Conservation (phyloP, 2,797 vertebrate genomes). For the Myiothlypis coronata region DNA sequence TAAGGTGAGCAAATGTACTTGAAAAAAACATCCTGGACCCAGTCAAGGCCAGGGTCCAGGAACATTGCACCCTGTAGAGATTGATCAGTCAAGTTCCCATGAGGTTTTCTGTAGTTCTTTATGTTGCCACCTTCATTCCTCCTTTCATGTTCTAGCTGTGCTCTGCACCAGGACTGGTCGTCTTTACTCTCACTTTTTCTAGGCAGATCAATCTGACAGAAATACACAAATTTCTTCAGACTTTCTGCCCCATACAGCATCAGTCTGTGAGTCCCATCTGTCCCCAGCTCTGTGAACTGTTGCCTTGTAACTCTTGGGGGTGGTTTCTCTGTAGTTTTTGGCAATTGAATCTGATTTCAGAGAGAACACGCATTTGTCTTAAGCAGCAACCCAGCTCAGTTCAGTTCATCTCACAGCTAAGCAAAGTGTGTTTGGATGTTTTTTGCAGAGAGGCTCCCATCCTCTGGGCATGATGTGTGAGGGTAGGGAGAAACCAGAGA, state of each 20-base stretch:
- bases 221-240: background rate
- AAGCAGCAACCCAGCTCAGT: background rate
- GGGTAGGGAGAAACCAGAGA: background rate
- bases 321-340: background rate
- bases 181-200: background rate
- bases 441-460: background rate
- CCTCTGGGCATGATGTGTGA: background rate
- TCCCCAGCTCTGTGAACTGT: background rate
- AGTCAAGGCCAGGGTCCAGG: background rate
- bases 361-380: background rate
- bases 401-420: background rate
- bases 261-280: background rate
- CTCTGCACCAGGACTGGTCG: background rate
- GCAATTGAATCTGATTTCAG: background rate
- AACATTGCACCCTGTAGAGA: accelerated
- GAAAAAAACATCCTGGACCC: background rate
- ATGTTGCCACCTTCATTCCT: background rate
- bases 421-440: background rate
- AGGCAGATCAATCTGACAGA: background rate
- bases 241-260: background rate
- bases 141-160: background rate
- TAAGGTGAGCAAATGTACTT: background rate
- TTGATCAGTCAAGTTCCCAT: background rate
- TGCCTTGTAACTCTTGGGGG: background rate
- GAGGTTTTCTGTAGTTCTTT: background rate